Evolutionary conservation across 2,888 invertebrate genomes (phyloP), one percentile per base, ranked within the genome.

Genomic region (Eupelmus urozonus): DNA sequence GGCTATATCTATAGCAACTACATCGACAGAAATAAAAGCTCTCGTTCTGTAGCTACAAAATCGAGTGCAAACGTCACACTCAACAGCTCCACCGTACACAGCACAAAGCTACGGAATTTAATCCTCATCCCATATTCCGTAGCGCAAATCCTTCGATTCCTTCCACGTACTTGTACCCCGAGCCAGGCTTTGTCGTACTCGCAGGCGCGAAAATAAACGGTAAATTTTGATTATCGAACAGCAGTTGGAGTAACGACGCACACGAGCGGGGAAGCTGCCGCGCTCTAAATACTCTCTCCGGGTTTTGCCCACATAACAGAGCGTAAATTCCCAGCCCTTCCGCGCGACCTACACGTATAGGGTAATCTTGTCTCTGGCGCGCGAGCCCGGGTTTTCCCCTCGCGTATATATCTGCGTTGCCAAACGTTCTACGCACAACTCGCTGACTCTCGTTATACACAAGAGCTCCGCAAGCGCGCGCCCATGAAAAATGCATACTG

Each of bases 171-270:
- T 65, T 51, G 9, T 16, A 9, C 9, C 34, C 34, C 34, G 3
- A 45, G 45, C 20, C 20, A 29, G 18, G 25, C 66, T 55, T 34
- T 13, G 49, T 29, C n/a, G 49, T 20, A n/a, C 42, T 59, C 18
- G 55, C 65, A 59, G 20, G 51, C 67, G 60, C 57, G 60, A 59
- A n/a, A 67, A 75, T 67, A 67, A 60, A 67, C 60, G 49, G 75
- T 75, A 75, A 67, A 75, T 75, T 75, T 60, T 53, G 75, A 75
- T 75, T 75, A 75, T 75, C 65, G 60, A 60, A 40, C 53, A 25
- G 75, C 53, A 25, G 75, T 75, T 67, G 42, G 42, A n/a, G 55
- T 20, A 57, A 42, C 45, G 55, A 65, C 57, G 65, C 63, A 42
- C 34, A 34, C 29, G 34, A 13, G 25, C 16, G 45, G n/a, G n/a